phyloP scores from a whole-genome alignment of 2,797 vertebrate species.

The Sebastolobus altivelis region DNA sequence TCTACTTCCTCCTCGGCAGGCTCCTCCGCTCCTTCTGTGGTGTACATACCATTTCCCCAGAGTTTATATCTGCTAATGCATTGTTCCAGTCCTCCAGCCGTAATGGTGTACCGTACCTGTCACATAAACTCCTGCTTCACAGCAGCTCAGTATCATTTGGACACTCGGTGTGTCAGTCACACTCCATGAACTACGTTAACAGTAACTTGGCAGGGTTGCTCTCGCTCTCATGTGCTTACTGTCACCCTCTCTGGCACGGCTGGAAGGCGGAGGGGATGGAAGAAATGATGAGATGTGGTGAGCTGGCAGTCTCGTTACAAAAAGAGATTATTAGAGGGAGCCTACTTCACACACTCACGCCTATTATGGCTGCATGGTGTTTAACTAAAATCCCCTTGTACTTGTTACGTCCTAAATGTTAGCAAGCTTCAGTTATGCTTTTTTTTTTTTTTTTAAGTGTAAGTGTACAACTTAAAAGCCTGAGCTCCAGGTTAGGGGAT shows the following conservation, averaged over 20 bases:
- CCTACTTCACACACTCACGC: slow-evolving; percentile 24
- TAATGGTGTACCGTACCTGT: slow-evolving; percentile 36
- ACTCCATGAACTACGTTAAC: slow-evolving; percentile 44
- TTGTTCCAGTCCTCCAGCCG: slow-evolving; percentile 8
- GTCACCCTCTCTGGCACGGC: slow-evolving; percentile 35
- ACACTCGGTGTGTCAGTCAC: slow-evolving; percentile 48
- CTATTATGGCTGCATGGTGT: slow-evolving; percentile 56
- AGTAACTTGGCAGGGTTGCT: slow-evolving; percentile 48
- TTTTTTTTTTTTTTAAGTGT: not conserved
- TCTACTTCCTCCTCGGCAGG: slow-evolving; percentile 4
- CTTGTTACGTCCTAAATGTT: slow-evolving; percentile 68
- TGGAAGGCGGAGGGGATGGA: slow-evolving; percentile 38
- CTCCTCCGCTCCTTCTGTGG: slow-evolving; percentile 6
- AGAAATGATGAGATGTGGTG: slow-evolving; percentile 44
- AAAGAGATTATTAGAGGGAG: slow-evolving; percentile 46
- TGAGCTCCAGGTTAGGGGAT: slow-evolving; percentile 7
- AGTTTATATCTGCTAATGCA: slow-evolving; percentile 53
- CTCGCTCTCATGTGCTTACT: slow-evolving; percentile 33
- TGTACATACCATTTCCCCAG: slow-evolving; percentile 11
- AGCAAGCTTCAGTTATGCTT: slow-evolving; percentile 44
- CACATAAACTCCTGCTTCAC: slow-evolving; percentile 48
- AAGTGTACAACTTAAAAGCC: not conserved
- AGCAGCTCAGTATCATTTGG: slow-evolving; percentile 51
- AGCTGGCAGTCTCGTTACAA: slow-evolving; percentile 37
- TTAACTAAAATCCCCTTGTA: slow-evolving; percentile 46